These are phyloP conservation scores for Heliconius sara DNA, from an alignment of 2,888 invertebrate species.

Conservation along the genomic window DNA sequence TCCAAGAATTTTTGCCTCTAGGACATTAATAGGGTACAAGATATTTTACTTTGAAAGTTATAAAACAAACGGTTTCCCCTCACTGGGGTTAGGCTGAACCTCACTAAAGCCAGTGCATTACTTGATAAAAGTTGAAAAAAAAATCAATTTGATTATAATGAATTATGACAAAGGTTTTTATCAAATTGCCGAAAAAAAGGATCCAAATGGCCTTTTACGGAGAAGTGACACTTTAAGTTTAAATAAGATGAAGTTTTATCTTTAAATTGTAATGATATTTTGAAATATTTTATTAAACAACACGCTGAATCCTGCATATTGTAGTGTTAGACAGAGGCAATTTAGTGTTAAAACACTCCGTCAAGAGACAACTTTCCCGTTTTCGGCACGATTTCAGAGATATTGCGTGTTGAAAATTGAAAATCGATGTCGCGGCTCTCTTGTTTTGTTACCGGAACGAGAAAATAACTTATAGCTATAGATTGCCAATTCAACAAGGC, in stretches of 20 bases:
- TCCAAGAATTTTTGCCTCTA: slow-evolving; percentile 33
- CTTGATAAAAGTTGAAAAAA: slow-evolving; percentile 49
- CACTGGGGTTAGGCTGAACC: slow-evolving; percentile 46
- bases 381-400: background rate
- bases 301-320: background rate
- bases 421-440: background rate
- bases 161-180: slow-evolving; percentile 55
- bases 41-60: slow-evolving; percentile 49
- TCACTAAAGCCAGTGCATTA: slow-evolving; percentile 49
- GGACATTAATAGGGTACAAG: slow-evolving; percentile 48
- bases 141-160: slow-evolving; percentile 60
- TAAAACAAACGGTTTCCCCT: slow-evolving; percentile 47
- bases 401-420: background rate
- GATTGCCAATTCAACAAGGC: background rate
- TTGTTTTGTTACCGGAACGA: too few species aligned
- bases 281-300: background rate
- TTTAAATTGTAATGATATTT: background rate
- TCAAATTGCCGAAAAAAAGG: slow-evolving; percentile 56
- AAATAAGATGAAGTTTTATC: background rate
- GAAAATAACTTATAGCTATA: background rate
- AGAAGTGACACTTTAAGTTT: slow-evolving; percentile 9
- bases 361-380: too few species aligned
- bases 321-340: background rate
- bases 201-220: slow-evolving; percentile 31
- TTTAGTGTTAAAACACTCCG: background rate